These are phyloP conservation scores for Dolomedes plantarius DNA, from an alignment of 2,888 invertebrate genomes.

Conservation along the genomic window DNA sequence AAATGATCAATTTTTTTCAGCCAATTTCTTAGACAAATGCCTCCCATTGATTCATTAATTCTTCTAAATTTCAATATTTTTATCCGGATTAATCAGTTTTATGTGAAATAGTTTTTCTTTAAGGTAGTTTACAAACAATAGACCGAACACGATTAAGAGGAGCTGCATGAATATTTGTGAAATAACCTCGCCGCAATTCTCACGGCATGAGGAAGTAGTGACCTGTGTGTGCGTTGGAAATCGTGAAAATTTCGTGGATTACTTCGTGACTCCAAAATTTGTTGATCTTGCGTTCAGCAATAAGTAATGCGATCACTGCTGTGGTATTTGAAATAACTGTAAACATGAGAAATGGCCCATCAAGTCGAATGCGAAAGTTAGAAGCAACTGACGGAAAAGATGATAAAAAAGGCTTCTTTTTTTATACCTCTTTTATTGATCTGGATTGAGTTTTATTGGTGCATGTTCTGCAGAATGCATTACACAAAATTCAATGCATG, in stretches of 20 bases:
- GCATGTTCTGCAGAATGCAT: too few species aligned
- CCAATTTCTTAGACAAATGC: too few species aligned
- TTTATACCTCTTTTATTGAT: too few species aligned
- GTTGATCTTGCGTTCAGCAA: constrained; percentile 4
- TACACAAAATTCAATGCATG: too few species aligned
- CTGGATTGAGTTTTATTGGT: too few species aligned
- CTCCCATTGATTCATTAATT: too few species aligned
- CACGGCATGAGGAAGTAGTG: constrained; percentile 52
- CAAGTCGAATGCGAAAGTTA: not conserved
- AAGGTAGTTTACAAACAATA: not conserved
- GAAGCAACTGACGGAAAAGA: not conserved
- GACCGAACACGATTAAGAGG: not conserved
- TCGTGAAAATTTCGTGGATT: constrained; percentile 58
- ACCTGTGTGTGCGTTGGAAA: constrained; percentile 25
- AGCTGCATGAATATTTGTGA: not conserved
- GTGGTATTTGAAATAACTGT: not conserved
- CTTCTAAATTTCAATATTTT: too few species aligned
- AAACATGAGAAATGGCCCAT: not conserved
- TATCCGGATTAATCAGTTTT: too few species aligned
- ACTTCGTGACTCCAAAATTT: constrained; percentile 62
- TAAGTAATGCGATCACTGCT: not conserved
- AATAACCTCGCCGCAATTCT: not conserved
- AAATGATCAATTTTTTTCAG: too few species aligned
- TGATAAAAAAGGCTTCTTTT: too few species aligned
- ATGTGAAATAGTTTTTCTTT: too few species aligned